A percentile compares a stretch with the other conserved stretches of the same genome.
Conservation (phyloP, 30 jellyfish, hydroid and myxozoan genomes). For the Aurelia coerulea region DNA sequence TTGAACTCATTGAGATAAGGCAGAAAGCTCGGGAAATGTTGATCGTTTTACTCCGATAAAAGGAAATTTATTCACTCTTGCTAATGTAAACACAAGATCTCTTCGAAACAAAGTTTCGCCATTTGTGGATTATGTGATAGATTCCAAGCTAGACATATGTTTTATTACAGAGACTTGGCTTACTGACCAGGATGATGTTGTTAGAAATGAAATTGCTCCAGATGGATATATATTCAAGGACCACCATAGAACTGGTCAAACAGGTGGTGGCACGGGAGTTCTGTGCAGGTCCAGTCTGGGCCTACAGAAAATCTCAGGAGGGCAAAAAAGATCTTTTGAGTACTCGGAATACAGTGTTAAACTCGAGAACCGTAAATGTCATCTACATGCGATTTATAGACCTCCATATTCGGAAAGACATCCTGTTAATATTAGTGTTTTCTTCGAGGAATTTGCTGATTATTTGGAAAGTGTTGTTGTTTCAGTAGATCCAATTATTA, state of each 20-base stretch:
- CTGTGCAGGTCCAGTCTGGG: constrained; percentile 20
- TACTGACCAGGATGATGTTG: constrained; percentile 20
- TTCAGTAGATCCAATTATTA: constrained; percentile 16
- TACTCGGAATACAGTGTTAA: constrained; percentile 39
- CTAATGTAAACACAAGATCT: constrained; percentile 45
- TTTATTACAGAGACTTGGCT: constrained; percentile 42
- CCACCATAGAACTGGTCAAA: constrained; percentile 15
- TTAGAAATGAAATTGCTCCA: constrained; percentile 26
- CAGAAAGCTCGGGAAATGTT: no score
- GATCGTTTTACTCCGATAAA: constrained; percentile 31
- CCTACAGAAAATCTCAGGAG: constrained; percentile 15
- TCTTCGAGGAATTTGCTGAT: constrained; percentile 24
- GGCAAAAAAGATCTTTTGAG: constrained; percentile 34
- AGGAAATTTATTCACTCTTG: constrained; percentile 12
- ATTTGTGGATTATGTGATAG: constrained; percentile 29
- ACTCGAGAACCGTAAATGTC: constrained; percentile 6
- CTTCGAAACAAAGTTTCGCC: constrained; percentile 39
- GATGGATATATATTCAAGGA: constrained; percentile 26
- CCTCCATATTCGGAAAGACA: constrained; percentile 29
- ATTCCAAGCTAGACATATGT: constrained; percentile 27
- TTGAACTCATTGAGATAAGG: no score
- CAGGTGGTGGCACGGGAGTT: constrained; percentile 48
- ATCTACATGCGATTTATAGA: constrained; percentile 21
- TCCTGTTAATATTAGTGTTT: constrained; percentile 13
- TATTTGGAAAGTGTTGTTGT: constrained; percentile 33